Conservation (phyloP, 1,140 invertebrate species). For the Condylostylus longicornis region DNA sequence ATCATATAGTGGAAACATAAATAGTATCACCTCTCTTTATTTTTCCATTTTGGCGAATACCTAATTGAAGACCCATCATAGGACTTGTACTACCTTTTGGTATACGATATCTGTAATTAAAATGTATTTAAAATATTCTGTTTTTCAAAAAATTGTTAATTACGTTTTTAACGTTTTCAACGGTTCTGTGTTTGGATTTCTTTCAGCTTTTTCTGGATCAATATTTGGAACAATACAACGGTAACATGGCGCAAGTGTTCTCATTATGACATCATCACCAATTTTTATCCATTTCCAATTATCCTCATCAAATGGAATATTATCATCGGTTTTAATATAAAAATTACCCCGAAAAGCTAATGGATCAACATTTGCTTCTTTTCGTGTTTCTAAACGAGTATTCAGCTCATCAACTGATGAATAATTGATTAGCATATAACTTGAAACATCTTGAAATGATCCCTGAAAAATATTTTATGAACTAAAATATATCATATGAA, state of each 20-base stretch:
- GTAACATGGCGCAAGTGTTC: constrained; percentile 29
- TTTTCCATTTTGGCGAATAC: constrained; percentile 16
- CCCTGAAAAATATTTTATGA: constrained; percentile 24
- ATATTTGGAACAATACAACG: constrained; percentile 43
- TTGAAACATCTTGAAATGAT: constrained; percentile 32
- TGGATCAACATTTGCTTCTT: constrained; percentile 29
- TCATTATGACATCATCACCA: constrained; percentile 27
- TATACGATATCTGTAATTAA: constrained; percentile 19
- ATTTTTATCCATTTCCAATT: constrained; percentile 33
- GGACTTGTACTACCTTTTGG: constrained; percentile 18
- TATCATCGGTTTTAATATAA: constrained; percentile 33
- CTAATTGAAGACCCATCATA: constrained; percentile 25
- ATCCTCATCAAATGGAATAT: constrained; percentile 34
- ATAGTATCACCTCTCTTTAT: constrained; percentile 22
- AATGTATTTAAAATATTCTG: neutral
- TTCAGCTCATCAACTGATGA: constrained; percentile 36
- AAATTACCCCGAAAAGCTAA: constrained; percentile 39
- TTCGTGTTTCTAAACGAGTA: constrained; percentile 18
- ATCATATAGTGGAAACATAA: no score
- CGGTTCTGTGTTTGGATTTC: constrained; percentile 37
- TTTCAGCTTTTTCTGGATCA: constrained; percentile 37
- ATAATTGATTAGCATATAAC: constrained; percentile 34
- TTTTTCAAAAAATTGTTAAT: neutral
- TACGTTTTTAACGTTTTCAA: constrained; percentile 36
- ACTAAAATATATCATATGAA: no score